phyloP scores from a whole-genome alignment of 2,888 invertebrate genomes.

The Troides helena region DNA sequence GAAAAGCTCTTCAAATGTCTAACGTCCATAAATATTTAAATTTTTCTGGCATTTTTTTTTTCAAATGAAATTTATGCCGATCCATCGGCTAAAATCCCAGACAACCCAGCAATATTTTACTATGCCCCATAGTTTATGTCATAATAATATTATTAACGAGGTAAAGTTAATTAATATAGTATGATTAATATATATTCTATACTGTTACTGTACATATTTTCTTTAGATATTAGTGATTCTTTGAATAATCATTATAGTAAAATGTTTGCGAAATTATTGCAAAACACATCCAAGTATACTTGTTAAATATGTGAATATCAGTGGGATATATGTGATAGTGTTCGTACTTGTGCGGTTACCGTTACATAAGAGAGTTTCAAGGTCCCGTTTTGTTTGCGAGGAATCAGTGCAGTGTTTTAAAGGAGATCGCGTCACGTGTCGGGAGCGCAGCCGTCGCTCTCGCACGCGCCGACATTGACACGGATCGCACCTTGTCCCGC shows the following conservation, averaged over 20 bases:
- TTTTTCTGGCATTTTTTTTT: too few species aligned
- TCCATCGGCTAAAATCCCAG: too few species aligned
- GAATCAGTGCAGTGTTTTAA: constrained; percentile 31
- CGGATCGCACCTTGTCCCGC: constrained; percentile 27
- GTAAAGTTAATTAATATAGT: too few species aligned
- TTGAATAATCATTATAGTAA: not conserved
- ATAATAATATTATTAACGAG: too few species aligned
- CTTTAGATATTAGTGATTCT: too few species aligned
- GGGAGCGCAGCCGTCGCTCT: constrained; percentile 30
- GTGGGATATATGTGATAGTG: constrained; percentile 5
- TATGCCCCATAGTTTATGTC: too few species aligned
- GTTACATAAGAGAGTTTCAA: constrained; percentile 16
- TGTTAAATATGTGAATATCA: constrained; percentile 8
- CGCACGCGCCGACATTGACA: constrained; percentile 24
- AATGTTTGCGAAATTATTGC: not conserved
- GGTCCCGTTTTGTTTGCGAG: constrained; percentile 22
- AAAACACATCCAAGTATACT: not conserved
- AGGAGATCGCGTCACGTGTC: constrained; percentile 33
- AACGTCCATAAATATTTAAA: too few species aligned
- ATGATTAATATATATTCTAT: too few species aligned
- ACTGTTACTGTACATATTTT: too few species aligned
- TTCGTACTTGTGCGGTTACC: constrained; percentile 6
- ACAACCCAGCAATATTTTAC: too few species aligned
- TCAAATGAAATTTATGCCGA: too few species aligned
- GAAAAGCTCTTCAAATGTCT: too few species aligned